A percentile compares a stretch with the other conserved stretches of the same genome.
These are phyloP conservation scores for Antheraea assamensis DNA, from an alignment of 2,888 invertebrate species.

Conservation along the genomic window DNA sequence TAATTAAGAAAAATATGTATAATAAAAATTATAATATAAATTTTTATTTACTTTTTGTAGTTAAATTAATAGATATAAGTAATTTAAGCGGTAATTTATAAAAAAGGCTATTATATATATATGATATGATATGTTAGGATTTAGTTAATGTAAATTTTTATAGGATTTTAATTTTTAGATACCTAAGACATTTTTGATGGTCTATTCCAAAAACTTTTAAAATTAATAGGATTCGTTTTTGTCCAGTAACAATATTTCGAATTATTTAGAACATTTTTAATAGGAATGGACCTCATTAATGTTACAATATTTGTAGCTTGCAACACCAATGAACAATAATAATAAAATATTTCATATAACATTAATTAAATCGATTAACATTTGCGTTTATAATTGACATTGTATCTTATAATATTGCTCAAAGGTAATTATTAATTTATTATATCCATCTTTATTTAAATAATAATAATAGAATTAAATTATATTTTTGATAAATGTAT, in stretches of 20 bases:
- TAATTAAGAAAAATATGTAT: neutral
- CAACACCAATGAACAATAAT: slow-evolving; percentile 72
- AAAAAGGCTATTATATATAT: neutral
- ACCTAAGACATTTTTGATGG: slow-evolving; percentile 1
- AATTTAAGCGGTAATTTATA: neutral
- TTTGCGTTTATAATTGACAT: slow-evolving; percentile 61
- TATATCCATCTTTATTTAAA: slow-evolving; percentile 42
- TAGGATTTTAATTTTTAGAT: neutral
- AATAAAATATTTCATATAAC: slow-evolving; percentile 43
- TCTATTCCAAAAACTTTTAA: slow-evolving; percentile 8
- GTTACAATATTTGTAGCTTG: slow-evolving; percentile 22
- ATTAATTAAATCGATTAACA: slow-evolving; percentile 37
- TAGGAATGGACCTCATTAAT: slow-evolving; percentile 20
- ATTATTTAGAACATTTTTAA: neutral
- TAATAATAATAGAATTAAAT: neutral
- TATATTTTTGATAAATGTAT: neutral
- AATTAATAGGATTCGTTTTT: neutral
- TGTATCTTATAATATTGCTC: slow-evolving; percentile 35
- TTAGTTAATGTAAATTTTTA: slow-evolving; percentile 3
- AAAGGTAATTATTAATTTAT: slow-evolving; percentile 54
- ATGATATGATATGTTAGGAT: neutral
- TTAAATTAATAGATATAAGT: neutral
- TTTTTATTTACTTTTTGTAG: neutral
- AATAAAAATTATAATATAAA: neutral
- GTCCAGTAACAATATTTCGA: neutral